A percentile compares a stretch with the other conserved stretches of the same genome.
Evolutionary conservation across 1,140 invertebrate species (phyloP).

Genomic region (Riptortus pedestris): DNA sequence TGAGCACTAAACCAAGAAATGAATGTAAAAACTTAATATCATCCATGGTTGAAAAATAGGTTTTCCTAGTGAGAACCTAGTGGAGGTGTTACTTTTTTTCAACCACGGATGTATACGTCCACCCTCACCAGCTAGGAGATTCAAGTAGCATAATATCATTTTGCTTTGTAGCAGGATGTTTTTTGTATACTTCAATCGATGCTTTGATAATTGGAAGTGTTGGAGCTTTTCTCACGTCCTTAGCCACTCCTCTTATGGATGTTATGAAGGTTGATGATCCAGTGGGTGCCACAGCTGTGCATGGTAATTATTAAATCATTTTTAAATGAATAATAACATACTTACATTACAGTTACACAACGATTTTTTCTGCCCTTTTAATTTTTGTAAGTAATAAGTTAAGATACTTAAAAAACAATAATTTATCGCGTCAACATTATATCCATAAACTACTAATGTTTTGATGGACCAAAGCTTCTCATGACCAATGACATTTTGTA

Average conservation of each 20-base stretch:
- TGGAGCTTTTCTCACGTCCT: constrained; percentile 60
- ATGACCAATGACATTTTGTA: too few species aligned
- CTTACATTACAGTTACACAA: background rate
- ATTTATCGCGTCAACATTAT: too few species aligned
- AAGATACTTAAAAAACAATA: too few species aligned
- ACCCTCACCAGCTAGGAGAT: too few species aligned
- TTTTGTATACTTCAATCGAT: constrained; percentile 76
- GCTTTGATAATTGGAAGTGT: constrained; percentile 70
- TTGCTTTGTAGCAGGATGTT: constrained; percentile 61
- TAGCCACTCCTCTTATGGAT: constrained; percentile 62
- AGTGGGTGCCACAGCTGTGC: constrained; percentile 79
- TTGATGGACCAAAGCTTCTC: too few species aligned
- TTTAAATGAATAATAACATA: background rate
- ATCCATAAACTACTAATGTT: too few species aligned
- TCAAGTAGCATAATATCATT: too few species aligned
- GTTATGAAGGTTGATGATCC: constrained; percentile 75
- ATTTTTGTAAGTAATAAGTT: background rate
- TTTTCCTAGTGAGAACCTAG: background rate
- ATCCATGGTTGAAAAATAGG: too few species aligned
- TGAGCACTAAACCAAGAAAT: too few species aligned
- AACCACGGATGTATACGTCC: too few species aligned
- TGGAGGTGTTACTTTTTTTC: background rate
- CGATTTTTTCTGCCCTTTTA: background rate
- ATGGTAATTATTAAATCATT: constrained; percentile 49
- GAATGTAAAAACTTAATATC: too few species aligned